Conservation (phyloP, 2,888 invertebrate genomes). For the Antitype chi region DNA sequence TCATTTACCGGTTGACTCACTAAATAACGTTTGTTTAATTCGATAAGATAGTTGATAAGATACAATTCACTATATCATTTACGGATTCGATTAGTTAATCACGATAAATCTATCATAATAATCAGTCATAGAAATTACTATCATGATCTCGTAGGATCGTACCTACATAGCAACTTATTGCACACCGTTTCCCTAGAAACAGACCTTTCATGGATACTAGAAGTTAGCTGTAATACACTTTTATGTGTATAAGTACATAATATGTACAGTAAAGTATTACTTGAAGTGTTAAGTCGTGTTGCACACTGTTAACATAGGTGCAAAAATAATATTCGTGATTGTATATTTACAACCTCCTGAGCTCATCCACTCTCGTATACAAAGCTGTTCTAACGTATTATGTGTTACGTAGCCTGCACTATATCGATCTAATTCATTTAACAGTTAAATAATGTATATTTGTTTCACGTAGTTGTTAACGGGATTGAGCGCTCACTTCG, state of each 20-base stretch:
- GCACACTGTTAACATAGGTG: slow-evolving; percentile 47
- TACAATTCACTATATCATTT: slow-evolving; percentile 6
- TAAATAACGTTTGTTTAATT: slow-evolving; percentile 31
- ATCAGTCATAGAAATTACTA: slow-evolving; percentile 21
- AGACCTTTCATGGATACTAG: slow-evolving; percentile 9
- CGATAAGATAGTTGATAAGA: slow-evolving; percentile 44
- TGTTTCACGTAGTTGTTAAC: slow-evolving; percentile 34
- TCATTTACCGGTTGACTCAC: slow-evolving; percentile 36
- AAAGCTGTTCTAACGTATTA: slow-evolving; percentile 20
- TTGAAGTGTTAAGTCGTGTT: slow-evolving; percentile 58
- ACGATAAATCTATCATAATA: slow-evolving; percentile 36
- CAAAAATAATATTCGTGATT: slow-evolving; percentile 66
- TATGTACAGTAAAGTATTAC: slow-evolving; percentile 34
- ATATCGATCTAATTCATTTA: slow-evolving; percentile 14
- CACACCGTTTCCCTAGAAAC: slow-evolving; percentile 26
- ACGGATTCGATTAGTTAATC: slow-evolving; percentile 27
- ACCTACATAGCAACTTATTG: neutral
- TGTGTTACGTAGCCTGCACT: slow-evolving; percentile 11
- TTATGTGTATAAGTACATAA: neutral
- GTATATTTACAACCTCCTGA: slow-evolving; percentile 60
- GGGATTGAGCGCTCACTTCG: slow-evolving; percentile 40
- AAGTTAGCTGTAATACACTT: slow-evolving; percentile 2
- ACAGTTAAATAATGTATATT: slow-evolving; percentile 41
- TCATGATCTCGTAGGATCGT: slow-evolving; percentile 14
- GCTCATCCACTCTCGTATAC: slow-evolving; percentile 42